Evolutionary conservation across 2,797 vertebrate genomes (phyloP).

Genomic region (Xenentodon cancila): DNA sequence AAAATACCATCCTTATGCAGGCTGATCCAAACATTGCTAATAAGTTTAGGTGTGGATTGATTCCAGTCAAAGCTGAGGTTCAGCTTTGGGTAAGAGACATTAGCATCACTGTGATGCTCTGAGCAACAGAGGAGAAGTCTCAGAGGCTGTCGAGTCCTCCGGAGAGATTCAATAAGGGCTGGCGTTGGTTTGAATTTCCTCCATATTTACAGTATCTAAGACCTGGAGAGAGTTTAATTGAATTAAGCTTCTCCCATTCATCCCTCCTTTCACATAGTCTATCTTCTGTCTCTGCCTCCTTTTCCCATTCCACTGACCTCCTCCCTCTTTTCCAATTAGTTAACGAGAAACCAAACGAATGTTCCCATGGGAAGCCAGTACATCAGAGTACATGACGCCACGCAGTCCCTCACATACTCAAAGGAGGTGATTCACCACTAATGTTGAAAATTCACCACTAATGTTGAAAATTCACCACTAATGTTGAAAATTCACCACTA

Average conservation of each 20-base stretch:
- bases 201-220: constrained; percentile 64
- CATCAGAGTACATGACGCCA: constrained; percentile 32
- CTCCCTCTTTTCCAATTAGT: constrained; percentile 64
- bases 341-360: constrained; percentile 70
- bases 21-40: constrained; percentile 47
- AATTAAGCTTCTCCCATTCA: constrained; percentile 65
- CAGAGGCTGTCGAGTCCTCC: constrained; percentile 43
- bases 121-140: constrained; percentile 40
- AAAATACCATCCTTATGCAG: constrained; percentile 31
- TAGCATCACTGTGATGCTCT: constrained; percentile 30
- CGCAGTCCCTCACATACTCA: constrained; percentile 1
- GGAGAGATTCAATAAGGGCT: constrained; percentile 51
- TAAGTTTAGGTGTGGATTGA: constrained; percentile 60
- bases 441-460: constrained; percentile 28
- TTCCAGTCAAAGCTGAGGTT: constrained; percentile 38
- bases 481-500: constrained; percentile 23
- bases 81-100: constrained; percentile 26
- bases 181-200: constrained; percentile 59
- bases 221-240: constrained; percentile 69
- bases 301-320: constrained; percentile 47
- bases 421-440: constrained; percentile 3
- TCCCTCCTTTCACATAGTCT: constrained; percentile 52
- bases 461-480: constrained; percentile 28
- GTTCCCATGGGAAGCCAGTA: constrained; percentile 57
- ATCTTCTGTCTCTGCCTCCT: constrained; percentile 56